phyloP scores from a whole-genome alignment of 1,140 invertebrate genomes.

The Calliphora vicina region DNA sequence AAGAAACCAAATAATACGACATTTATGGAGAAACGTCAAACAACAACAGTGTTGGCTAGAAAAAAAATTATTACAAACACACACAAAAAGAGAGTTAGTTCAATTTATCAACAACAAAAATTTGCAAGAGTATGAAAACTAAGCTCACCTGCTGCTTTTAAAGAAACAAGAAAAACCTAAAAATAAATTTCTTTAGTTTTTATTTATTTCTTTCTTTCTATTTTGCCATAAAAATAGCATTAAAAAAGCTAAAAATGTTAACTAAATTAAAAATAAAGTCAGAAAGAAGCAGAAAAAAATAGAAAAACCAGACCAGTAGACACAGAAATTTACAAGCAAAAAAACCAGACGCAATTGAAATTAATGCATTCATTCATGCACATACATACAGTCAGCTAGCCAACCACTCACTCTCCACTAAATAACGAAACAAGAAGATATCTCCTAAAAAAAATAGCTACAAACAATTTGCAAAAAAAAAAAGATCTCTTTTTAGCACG shows the following conservation, averaged over 20 bases:
- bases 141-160: not conserved
- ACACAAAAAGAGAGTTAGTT: not conserved
- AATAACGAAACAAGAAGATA: not conserved
- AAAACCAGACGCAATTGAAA: conserved; percentile 2
- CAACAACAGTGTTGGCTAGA: not conserved
- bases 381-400: not conserved
- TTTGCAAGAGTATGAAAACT: not conserved
- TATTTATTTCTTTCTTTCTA: too few species aligned
- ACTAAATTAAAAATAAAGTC: not conserved
- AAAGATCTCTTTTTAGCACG: not conserved
- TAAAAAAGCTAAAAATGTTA: not conserved
- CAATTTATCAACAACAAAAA: not conserved
- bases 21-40: not conserved
- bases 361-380: not conserved
- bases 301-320: not conserved
- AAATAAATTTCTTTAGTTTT: not conserved
- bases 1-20: not conserved
- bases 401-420: not conserved
- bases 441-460: too few species aligned
- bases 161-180: not conserved
- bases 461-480: not conserved
- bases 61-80: not conserved
- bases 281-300: not conserved
- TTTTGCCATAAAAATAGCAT: not conserved
- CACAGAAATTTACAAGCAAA: not conserved